Percentiles rank a stretch among this genome's conserved stretches.
Evolutionary conservation across 1,140 invertebrate genomes (phyloP).

Genomic region (Eulimnadia texana): DNA sequence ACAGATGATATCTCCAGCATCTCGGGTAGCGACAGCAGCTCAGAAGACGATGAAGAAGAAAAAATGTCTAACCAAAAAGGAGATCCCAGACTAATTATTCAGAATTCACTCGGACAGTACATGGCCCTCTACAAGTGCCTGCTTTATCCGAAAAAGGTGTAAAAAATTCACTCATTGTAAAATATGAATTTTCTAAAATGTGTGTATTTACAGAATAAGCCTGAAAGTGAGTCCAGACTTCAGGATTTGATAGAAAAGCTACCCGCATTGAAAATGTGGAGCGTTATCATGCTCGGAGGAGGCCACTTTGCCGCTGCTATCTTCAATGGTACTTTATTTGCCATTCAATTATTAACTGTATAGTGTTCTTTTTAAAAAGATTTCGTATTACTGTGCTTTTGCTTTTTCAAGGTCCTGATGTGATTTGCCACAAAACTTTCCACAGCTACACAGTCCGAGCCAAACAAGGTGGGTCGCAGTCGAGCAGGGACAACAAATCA

Average conservation of each 20-base stretch:
- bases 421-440: conserved; percentile 66
- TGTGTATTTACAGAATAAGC: no score
- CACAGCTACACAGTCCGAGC: conserved; percentile 72
- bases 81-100: not conserved
- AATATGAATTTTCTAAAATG: conserved; percentile 21
- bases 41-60: conserved; percentile 19
- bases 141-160: conserved; percentile 12
- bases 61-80: not conserved
- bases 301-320: conserved; percentile 75
- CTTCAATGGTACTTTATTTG: conserved; percentile 58
- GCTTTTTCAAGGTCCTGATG: conserved; percentile 37
- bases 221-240: conserved; percentile 31
- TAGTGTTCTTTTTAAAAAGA: conserved; percentile 1
- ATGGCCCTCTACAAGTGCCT: conserved; percentile 13
- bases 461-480: conserved; percentile 67
- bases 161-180: no score
- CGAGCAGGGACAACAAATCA: conserved; percentile 46
- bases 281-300: conserved; percentile 63
- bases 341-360: no score
- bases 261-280: conserved; percentile 38
- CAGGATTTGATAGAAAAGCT: conserved; percentile 30
- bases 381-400: conserved; percentile 17
- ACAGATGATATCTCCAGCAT: conserved; percentile 60
- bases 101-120: not conserved
- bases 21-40: conserved; percentile 52